Evolutionary conservation across 2,888 invertebrate species (phyloP).

Genomic region (Macrostomum cliftonense): DNA sequence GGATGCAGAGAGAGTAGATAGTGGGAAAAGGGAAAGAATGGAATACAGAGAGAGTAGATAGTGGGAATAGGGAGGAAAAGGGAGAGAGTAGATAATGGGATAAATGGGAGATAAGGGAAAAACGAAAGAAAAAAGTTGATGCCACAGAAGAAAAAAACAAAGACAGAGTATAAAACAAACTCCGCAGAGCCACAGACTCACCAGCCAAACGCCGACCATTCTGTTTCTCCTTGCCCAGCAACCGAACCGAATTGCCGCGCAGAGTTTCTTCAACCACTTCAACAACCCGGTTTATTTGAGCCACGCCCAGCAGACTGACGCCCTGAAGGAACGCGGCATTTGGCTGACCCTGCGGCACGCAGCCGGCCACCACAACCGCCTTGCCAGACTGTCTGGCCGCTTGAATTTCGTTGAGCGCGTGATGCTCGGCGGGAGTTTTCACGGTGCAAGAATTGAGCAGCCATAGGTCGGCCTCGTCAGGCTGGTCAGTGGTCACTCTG

Average conservation of each 20-base stretch:
- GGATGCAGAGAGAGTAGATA: too few relatives aligned
- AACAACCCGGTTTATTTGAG: slow-evolving; percentile 87
- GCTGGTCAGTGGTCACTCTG: slow-evolving; percentile 46
- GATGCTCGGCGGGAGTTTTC: slow-evolving; percentile 86
- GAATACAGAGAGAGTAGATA: too few relatives aligned
- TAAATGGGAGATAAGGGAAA: too few relatives aligned
- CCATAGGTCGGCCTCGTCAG: slow-evolving; percentile 66
- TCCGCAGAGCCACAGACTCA: too few relatives aligned
- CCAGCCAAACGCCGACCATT: not conserved
- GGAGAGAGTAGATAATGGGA: too few relatives aligned
- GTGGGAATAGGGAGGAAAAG: too few relatives aligned
- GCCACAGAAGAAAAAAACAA: too few relatives aligned
- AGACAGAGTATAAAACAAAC: too few relatives aligned
- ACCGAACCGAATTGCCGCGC: slow-evolving; percentile 58
- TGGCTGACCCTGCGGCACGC: slow-evolving; percentile 70
- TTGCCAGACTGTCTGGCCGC: slow-evolving; percentile 54
- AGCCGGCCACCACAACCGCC: slow-evolving; percentile 81
- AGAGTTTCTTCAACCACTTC: slow-evolving; percentile 93
- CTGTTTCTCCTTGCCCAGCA: slow-evolving; percentile 43
- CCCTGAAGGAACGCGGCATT: slow-evolving; percentile 45
- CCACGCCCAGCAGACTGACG: slow-evolving; percentile 83
- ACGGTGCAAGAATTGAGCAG: slow-evolving; percentile 91
- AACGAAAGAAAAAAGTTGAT: too few relatives aligned
- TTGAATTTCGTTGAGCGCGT: slow-evolving; percentile 60
- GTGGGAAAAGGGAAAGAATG: too few relatives aligned